These are phyloP conservation scores for Sisyra terminalis DNA, from an alignment of 2,888 invertebrate genomes.

Conservation along the genomic window DNA sequence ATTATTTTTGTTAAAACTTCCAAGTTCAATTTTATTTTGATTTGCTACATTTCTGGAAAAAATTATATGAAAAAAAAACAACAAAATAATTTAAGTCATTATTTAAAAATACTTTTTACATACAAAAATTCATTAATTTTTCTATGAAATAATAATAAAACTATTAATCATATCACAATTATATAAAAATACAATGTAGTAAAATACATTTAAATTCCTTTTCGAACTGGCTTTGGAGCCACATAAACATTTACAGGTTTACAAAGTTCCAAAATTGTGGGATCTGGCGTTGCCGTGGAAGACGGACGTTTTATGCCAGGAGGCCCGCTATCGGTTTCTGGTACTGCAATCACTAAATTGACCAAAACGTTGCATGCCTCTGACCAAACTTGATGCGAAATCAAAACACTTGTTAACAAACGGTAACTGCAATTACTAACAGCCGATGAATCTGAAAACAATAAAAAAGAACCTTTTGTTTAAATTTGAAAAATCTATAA, in stretches of 20 bases:
- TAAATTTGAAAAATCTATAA: no score
- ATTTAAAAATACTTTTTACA: no score
- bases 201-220: slow-evolving; percentile 40
- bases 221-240: slow-evolving; percentile 75
- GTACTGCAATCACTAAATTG: slow-evolving; percentile 63
- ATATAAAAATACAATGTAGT: not conserved
- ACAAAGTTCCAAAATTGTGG: slow-evolving; percentile 61
- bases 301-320: slow-evolving; percentile 19
- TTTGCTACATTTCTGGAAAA: no score
- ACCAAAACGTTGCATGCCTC: slow-evolving; percentile 83
- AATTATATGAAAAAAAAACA: no score
- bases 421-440: slow-evolving; percentile 38
- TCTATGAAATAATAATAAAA: no score
- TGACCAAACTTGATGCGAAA: slow-evolving; percentile 87
- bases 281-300: slow-evolving; percentile 27
- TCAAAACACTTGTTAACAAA: slow-evolving; percentile 68
- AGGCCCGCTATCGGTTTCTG: slow-evolving; percentile 31
- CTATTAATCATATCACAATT: not conserved
- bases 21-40: no score
- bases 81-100: no score
- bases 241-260: slow-evolving; percentile 75
- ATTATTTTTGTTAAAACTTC: no score
- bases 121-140: no score
- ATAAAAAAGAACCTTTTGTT: no score
- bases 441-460: slow-evolving; percentile 35